Evolutionary conservation across 1,140 invertebrate species (phyloP).

Genomic region (Mesaphorura yosii): DNA sequence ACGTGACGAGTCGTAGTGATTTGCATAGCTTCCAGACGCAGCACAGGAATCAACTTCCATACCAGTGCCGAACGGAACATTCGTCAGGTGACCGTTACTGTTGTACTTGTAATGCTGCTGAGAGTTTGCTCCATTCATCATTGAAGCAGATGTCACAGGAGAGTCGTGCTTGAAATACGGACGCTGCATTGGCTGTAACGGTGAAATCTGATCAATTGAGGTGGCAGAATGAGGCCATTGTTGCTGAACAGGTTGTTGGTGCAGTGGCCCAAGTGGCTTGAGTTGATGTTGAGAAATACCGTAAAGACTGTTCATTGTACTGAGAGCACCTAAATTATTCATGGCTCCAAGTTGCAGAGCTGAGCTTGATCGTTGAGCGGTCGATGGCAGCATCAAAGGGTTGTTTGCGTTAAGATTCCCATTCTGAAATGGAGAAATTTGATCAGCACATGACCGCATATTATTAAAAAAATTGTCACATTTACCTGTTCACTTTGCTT

Average conservation of each 20-base stretch:
- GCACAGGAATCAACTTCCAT: slow-evolving; percentile 50
- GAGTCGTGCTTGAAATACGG: slow-evolving; percentile 22
- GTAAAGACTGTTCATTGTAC: slow-evolving; percentile 16
- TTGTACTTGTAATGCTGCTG: slow-evolving; percentile 32
- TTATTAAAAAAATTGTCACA: neutral
- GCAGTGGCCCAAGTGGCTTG: slow-evolving; percentile 16
- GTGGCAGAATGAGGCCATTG: slow-evolving; percentile 13
- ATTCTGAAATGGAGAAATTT: slow-evolving; percentile 6
- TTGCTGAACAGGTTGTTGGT: slow-evolving; percentile 28
- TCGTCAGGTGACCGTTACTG: slow-evolving; percentile 40
- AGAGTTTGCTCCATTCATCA: neutral
- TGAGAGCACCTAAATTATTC: slow-evolving; percentile 19
- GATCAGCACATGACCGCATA: neutral
- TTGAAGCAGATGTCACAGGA: neutral
- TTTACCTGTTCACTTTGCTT: slow-evolving; percentile 41
- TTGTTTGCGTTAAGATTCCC: slow-evolving; percentile 13
- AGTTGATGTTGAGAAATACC: slow-evolving; percentile 12
- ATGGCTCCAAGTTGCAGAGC: slow-evolving; percentile 8
- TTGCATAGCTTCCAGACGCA: slow-evolving; percentile 50
- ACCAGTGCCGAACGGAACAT: slow-evolving; percentile 43
- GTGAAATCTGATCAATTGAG: slow-evolving; percentile 11
- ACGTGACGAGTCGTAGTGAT: slow-evolving; percentile 41
- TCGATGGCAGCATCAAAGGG: slow-evolving; percentile 15
- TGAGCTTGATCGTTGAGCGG: slow-evolving; percentile 8
- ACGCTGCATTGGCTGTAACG: slow-evolving; percentile 31